These are phyloP conservation scores for Pasiphila rectangulata DNA, from an alignment of 2,888 invertebrate genomes.

Conservation along the genomic window DNA sequence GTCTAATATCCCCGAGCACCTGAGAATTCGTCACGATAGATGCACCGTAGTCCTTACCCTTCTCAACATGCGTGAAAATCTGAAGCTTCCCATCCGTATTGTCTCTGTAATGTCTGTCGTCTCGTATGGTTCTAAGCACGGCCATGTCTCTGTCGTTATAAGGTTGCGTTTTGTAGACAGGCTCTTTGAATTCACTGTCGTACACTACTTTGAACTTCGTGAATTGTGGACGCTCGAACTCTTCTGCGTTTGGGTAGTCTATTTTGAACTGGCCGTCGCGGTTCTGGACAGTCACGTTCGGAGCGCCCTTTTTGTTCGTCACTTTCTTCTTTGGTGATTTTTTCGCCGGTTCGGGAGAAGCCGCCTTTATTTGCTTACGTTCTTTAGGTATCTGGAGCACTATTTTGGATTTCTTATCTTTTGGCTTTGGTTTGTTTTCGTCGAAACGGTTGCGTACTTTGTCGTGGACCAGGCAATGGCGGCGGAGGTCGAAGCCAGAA, in stretches of 20 bases:
- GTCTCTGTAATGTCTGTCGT: slow-evolving; percentile 27
- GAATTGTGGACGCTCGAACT: slow-evolving; percentile 35
- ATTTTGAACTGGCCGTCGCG: slow-evolving; percentile 45
- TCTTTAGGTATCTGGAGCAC: slow-evolving; percentile 5
- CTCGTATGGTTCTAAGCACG: slow-evolving; percentile 46
- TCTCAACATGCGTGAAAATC: slow-evolving; percentile 62
- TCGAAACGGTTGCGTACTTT: slow-evolving; percentile 49
- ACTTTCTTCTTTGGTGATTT: slow-evolving; percentile 34
- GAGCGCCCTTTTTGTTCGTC: slow-evolving; percentile 46
- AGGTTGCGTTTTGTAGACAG: slow-evolving; percentile 37
- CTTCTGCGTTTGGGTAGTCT: slow-evolving; percentile 43
- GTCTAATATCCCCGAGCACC: slow-evolving; percentile 51
- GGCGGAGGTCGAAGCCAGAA: slow-evolving; percentile 90
- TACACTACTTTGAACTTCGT: slow-evolving; percentile 58
- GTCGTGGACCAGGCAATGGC: slow-evolving; percentile 88
- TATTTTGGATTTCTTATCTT: slow-evolving; percentile 32
- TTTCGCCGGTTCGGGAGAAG: slow-evolving; percentile 20
- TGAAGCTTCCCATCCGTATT: slow-evolving; percentile 64
- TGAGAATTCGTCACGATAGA: slow-evolving; percentile 40
- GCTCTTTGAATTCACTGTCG: slow-evolving; percentile 37
- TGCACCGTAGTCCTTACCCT: slow-evolving; percentile 44
- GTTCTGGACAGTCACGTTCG: slow-evolving; percentile 59
- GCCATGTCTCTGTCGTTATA: slow-evolving; percentile 33
- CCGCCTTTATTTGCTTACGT: slow-evolving; percentile 20
- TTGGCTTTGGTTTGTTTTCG: slow-evolving; percentile 40